Percentiles rank a stretch among this genome's conserved stretches.
Evolutionary conservation across 2,797 vertebrate species (phyloP).

Genomic region (Pteropus rufus): DNA sequence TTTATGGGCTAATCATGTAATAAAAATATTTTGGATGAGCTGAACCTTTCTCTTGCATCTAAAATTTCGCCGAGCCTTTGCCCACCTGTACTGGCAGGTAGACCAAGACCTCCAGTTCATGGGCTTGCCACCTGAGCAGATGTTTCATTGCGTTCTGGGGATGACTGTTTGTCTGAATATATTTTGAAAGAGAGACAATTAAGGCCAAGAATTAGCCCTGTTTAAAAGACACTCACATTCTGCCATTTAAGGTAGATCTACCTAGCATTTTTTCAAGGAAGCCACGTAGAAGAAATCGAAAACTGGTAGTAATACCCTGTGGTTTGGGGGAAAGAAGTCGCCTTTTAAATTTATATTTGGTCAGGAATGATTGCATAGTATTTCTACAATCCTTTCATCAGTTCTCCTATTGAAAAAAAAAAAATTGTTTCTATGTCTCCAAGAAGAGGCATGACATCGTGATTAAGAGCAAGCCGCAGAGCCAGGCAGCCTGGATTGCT

Average conservation of each 20-base stretch:
- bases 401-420: neutral
- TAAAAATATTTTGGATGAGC: neutral
- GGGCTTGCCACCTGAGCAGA: neutral
- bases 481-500: neutral
- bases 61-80: neutral
- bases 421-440: neutral
- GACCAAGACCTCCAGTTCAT: neutral
- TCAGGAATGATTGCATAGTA: neutral
- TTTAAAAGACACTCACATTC: neutral
- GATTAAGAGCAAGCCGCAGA: neutral
- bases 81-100: neutral
- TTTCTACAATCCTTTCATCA: neutral
- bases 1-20: neutral
- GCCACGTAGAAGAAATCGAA: neutral
- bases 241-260: neutral
- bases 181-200: neutral
- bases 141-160: neutral
- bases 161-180: neutral
- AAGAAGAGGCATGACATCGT: neutral
- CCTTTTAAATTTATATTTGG: neutral
- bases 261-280: neutral
- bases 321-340: neutral
- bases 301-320: accelerated
- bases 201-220: neutral
- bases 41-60: neutral